A percentile compares a stretch with the other conserved stretches of the same genome.
These are phyloP conservation scores for Ataeniobius toweri DNA, from an alignment of 2,797 vertebrate genomes.

Conservation along the genomic window DNA sequence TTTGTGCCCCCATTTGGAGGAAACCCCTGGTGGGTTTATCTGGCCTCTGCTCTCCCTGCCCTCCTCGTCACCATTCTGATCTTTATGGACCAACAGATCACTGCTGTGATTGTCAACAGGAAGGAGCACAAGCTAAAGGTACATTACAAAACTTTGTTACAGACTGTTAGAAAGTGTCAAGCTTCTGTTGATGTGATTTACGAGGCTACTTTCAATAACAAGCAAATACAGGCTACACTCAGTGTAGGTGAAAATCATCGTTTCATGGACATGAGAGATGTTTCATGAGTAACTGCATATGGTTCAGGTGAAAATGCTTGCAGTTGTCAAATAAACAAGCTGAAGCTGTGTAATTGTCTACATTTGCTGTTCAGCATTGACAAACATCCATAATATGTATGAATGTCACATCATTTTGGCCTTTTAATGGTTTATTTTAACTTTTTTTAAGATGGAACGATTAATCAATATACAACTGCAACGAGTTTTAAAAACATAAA, in stretches of 20 bases:
- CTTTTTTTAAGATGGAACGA: no score
- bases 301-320: conserved; percentile 21
- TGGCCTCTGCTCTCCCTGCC: conserved; percentile 90
- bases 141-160: conserved; percentile 4
- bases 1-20: conserved; percentile 93
- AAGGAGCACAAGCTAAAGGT: conserved; percentile 98
- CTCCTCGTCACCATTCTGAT: conserved; percentile 95
- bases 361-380: not conserved
- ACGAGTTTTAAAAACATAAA: not conserved
- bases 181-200: conserved; percentile 5
- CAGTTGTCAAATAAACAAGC: conserved; percentile 22
- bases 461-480: no score
- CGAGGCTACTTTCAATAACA: not conserved
- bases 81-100: conserved; percentile 99
- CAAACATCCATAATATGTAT: not conserved
- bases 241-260: conserved; percentile 51
- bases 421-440: not conserved
- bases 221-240: conserved; percentile 22
- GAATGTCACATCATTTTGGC: no score
- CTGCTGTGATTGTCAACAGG: conserved; percentile 96
- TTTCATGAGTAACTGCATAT: conserved; percentile 40
- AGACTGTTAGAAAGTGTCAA: not conserved
- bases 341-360: not conserved
- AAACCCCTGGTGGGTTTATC: conserved; percentile 98
- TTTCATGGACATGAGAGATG: conserved; percentile 59